phyloP scores from a whole-genome alignment of 2,888 invertebrate species.

The Ommatoiulus sabulosus region DNA sequence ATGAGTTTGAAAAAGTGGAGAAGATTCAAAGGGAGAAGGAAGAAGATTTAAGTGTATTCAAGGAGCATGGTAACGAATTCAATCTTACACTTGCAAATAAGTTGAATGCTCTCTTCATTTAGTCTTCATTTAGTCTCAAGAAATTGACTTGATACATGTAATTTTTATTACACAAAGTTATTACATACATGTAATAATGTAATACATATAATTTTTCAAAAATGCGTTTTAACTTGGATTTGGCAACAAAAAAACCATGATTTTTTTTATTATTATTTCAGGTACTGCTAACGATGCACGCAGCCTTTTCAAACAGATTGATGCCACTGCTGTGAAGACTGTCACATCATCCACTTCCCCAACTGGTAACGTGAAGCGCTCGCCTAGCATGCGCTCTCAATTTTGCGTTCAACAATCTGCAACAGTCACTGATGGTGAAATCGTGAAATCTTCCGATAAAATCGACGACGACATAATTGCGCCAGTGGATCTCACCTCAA shows the following conservation, averaged over 20 bases:
- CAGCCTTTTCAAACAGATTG: constrained; percentile 85
- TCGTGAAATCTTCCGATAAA: constrained; percentile 75
- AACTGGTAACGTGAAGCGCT: constrained; percentile 59
- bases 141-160: too few species aligned
- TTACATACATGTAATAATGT: too few species aligned
- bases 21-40: constrained; percentile 74
- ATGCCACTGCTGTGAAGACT: constrained; percentile 77
- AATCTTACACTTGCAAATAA: too few species aligned
- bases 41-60: constrained; percentile 81
- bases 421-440: constrained; percentile 71
- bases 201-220: too few species aligned
- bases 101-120: too few species aligned
- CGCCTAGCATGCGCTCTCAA: constrained; percentile 58
- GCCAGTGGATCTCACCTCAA: constrained; percentile 81
- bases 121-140: too few species aligned
- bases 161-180: too few species aligned
- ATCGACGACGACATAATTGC: constrained; percentile 75
- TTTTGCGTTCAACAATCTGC: not conserved
- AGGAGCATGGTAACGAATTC: constrained; percentile 74
- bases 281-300: constrained; percentile 89
- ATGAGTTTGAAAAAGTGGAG: constrained; percentile 66
- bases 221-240: too few species aligned
- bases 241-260: not conserved
- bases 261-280: constrained; percentile 65
- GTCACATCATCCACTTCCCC: constrained; percentile 71